Evolutionary conservation across 2,888 invertebrate species (phyloP), one percentile per base, ranked within the genome.

Genomic region (Agrochola litura): DNA sequence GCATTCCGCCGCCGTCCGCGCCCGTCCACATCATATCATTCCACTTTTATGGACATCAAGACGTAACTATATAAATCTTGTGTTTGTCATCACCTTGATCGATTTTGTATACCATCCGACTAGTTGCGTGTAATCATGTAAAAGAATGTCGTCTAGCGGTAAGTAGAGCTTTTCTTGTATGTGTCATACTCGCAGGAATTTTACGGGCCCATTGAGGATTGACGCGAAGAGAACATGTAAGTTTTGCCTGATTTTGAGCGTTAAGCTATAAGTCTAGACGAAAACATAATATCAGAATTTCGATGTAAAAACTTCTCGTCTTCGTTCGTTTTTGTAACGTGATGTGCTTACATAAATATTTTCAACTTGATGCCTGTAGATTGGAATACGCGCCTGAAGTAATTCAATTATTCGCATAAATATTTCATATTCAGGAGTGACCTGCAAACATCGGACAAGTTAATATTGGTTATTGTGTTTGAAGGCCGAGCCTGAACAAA

Each of bases 31-130:
- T 79, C 86, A 61, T 25, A 88, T 86, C 76, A 86, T 84, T 80
- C 81, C 84, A 85, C 89, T 88, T 91, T 91, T 92, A 92, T 91
- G 88, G 91, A 80, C 87, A 87, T 87, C 86, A 87, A 81, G 83
- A 85, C 79, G 73, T 81, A 79, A 83, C 83, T 80, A 77, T 76
- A 83, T 83, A 82, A 75, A 76, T 78, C 77, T 83, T 56, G 60
- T 56, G 86, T 79, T 88, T 88, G 88, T 88, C 89, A 89, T 86
- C 76, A 77, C 49, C 75, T 79, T 77, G 71, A 88, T 89, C 78
- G 86, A 88, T 84, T 87, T 81, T 75, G 78, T 76, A 52, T 52
- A 78, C 73, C 74, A 81, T 80, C 75, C 77, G 74, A 86, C 74
- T 69, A 66, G 84, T 70, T 77, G 68, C 76, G 64, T 73, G 66